Evolutionary conservation across 2,888 invertebrate genomes (phyloP).

Genomic region (Selenia dentaria): DNA sequence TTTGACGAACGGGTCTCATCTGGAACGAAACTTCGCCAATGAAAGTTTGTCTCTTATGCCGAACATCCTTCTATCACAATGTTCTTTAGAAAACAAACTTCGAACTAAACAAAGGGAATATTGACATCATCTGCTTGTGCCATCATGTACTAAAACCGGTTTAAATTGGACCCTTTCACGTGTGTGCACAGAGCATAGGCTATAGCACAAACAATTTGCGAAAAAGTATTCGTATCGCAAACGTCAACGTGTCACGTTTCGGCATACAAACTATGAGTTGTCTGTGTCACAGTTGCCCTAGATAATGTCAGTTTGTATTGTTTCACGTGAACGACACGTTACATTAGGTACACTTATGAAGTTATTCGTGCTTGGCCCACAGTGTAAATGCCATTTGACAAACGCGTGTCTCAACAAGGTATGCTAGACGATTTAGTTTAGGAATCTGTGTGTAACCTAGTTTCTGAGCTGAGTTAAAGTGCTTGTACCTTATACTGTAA

Average conservation of each 20-base stretch:
- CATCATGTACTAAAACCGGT: neutral
- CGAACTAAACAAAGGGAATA: neutral
- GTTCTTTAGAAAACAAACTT: slow-evolving; percentile 16
- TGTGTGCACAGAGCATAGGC: neutral
- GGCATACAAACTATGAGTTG: too few species aligned
- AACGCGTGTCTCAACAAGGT: neutral
- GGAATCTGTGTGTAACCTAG: neutral
- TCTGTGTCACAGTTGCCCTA: too few species aligned
- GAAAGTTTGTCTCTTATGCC: slow-evolving; percentile 23
- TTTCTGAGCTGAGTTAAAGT: too few species aligned
- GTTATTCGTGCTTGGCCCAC: too few species aligned
- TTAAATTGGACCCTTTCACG: neutral
- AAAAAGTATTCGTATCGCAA: too few species aligned
- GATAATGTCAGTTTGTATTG: too few species aligned
- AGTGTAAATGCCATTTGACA: neutral
- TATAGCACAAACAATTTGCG: too few species aligned
- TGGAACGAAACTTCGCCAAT: slow-evolving; percentile 19
- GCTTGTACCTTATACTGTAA: too few species aligned
- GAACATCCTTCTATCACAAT: slow-evolving; percentile 21
- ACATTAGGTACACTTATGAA: too few species aligned
- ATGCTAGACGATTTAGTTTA: neutral
- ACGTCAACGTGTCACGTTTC: too few species aligned
- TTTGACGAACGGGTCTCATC: slow-evolving; percentile 30
- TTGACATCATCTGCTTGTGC: neutral
- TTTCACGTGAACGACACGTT: too few species aligned